Base-by-base conservation (phyloP, 2,888 invertebrate species). In the Caradrina clavipalpis region DNA sequence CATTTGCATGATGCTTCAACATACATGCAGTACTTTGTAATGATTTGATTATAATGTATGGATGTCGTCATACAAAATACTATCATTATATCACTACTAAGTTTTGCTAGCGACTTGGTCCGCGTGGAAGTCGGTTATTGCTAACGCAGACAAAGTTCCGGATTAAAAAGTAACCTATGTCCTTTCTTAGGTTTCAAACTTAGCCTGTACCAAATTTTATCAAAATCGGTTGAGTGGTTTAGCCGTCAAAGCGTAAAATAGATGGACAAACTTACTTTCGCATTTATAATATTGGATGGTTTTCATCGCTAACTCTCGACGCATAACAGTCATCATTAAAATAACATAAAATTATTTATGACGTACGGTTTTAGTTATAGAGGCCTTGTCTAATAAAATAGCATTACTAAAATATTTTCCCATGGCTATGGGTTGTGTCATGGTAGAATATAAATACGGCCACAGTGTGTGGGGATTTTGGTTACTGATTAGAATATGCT, bases 351-450 rank as follows among this genome's bases (percentile, higher is more conserved):
- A 70, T 68, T 60, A 78, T 81, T 82, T 78, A 82, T 72, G 69
- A 72, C 59, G 7, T 35, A 72, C 47, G 26, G 69, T 75, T 68
- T 73, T 76, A 78, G 63, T 31, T 45, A 65, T 26, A 61, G 54
- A 63, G 63, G 73, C 72, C 69, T 72, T 76, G 72, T 76, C 73
- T 45, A 78, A 72, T 82, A 80, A 82, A 82, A 76, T 78, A 76
- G 72, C 47, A 76, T 81, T 74, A 78, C 51, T 47, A 53, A 69
- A 78, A 80, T 69, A 80, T 59, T 67, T 71, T 80, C 71, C 65
- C 73, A 78, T 69, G 35, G 59, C 35, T 47, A 13, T 64, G 58
- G 57, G 45, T 57, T 66, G 42, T 67, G 69, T 68, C 65, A 72
- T 53, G 35, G 50, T 47, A 13, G 54, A 62, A 73, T 64, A 64